A percentile compares a stretch with the other conserved stretches of the same genome.
These are phyloP conservation scores for Atta cephalotes DNA, from an alignment of 1,140 invertebrate genomes.

Conservation along the genomic window DNA sequence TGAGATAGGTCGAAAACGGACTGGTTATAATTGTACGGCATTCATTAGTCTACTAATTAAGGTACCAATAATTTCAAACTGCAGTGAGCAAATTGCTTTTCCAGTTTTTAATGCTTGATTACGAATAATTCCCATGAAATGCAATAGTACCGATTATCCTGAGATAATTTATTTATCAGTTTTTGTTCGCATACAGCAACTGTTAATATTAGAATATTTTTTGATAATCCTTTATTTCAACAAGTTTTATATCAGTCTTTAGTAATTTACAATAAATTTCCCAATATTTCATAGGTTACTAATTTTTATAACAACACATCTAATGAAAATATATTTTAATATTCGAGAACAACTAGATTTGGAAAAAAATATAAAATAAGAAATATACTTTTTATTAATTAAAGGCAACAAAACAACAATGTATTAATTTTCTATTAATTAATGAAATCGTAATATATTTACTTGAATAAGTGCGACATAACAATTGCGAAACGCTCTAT, in stretches of 20 bases:
- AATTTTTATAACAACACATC: neutral
- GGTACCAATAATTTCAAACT: conserved; percentile 70
- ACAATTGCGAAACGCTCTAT: neutral
- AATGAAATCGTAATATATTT: conserved; percentile 12
- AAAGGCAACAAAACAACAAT: neutral
- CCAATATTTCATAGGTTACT: neutral
- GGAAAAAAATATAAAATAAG: neutral
- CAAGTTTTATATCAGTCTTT: neutral
- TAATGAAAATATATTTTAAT: conserved; percentile 13
- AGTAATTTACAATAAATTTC: neutral
- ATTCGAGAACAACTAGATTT: neutral
- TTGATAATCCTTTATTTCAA: neutral
- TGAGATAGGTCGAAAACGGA: conserved; percentile 38
- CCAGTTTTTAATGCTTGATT: conserved; percentile 73
- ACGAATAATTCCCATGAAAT: conserved; percentile 36
- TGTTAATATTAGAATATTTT: neutral
- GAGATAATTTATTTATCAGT: conserved; percentile 18
- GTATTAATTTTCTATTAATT: neutral
- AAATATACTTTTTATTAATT: neutral
- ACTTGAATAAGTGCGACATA: neutral
- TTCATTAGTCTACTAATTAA: conserved; percentile 73
- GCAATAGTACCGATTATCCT: conserved; percentile 1
- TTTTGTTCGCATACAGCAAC: conserved; percentile 2
- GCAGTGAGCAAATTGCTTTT: conserved; percentile 70
- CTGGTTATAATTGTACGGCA: conserved; percentile 64